These are phyloP conservation scores for Atta cephalotes DNA, from an alignment of 1,140 invertebrate genomes.

Conservation along the genomic window DNA sequence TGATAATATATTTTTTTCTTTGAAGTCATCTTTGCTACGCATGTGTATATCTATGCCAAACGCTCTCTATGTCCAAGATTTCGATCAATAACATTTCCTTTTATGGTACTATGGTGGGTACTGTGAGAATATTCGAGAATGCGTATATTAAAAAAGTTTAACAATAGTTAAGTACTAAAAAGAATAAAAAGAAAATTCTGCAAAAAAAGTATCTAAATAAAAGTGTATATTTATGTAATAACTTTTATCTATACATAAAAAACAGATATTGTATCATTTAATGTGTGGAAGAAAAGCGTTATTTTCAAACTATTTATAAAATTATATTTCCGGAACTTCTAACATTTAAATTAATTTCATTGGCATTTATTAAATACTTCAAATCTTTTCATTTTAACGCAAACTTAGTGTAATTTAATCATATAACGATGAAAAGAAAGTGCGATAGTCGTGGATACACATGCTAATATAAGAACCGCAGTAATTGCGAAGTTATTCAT, in stretches of 20 bases:
- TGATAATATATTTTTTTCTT: not conserved
- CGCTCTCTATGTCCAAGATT: not conserved
- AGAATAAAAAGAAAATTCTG: not conserved
- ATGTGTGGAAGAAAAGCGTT: not conserved
- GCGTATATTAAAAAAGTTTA: not conserved
- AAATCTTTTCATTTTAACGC: not conserved
- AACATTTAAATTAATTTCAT: slow-evolving; percentile 9
- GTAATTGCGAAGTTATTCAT: slow-evolving; percentile 8
- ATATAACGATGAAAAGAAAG: not conserved
- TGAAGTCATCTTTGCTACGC: not conserved
- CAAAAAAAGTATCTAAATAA: not conserved
- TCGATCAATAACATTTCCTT: slow-evolving; percentile 43
- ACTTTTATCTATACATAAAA: not conserved
- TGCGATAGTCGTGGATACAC: not conserved
- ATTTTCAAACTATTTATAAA: not conserved
- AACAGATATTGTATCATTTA: not conserved
- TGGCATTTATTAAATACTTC: not conserved
- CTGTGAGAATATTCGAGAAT: not conserved
- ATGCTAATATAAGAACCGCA: not conserved
- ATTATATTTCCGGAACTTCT: not conserved
- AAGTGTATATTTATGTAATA: not conserved
- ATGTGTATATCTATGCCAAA: slow-evolving; percentile 14
- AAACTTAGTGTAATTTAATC: not conserved
- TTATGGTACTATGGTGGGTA: not conserved
- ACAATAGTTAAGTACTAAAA: not conserved